A percentile compares a stretch with the other conserved stretches of the same genome.
phyloP scores from a whole-genome alignment of 1,140 invertebrate genomes.

The Meteorus sp. region DNA sequence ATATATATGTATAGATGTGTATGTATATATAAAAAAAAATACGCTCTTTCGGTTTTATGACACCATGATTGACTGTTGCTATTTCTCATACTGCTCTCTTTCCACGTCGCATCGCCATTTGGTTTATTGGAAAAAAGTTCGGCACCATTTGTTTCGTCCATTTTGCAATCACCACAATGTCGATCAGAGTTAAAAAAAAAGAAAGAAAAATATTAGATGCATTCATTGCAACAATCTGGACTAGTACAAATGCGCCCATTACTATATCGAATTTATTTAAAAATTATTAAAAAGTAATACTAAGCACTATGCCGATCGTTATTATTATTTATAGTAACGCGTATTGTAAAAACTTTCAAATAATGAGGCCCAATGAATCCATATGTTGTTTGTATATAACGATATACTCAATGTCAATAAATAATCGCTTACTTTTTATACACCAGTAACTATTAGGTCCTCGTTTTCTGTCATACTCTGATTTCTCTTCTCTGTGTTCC shows the following conservation, averaged over 20 bases:
- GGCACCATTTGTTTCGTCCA: background rate
- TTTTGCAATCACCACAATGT: background rate
- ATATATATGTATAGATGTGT: too few relatives aligned
- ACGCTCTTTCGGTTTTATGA: constrained; percentile 5
- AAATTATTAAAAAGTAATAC: constrained; percentile 8
- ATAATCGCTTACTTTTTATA: constrained; percentile 10
- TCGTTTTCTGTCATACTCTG: too few relatives aligned
- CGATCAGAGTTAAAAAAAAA: background rate
- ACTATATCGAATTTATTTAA: background rate
- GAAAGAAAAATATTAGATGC: background rate
- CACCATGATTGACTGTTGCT: constrained; percentile 8
- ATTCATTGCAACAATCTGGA: constrained; percentile 2
- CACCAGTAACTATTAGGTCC: constrained; percentile 22
- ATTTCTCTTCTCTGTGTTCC: too few relatives aligned
- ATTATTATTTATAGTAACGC: constrained; percentile 15
- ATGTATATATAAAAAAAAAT: too few relatives aligned
- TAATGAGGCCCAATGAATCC: constrained; percentile 1
- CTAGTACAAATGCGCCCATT: background rate
- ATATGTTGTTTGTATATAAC: background rate
- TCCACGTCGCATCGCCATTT: background rate
- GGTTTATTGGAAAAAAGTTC: background rate
- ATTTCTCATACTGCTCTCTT: background rate
- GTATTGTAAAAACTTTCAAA: constrained; percentile 9
- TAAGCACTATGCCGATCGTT: constrained; percentile 18
- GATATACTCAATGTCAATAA: background rate